Evolutionary conservation across 2,113 vertebrate genomes (phyloP), one percentile per base, ranked within the genome.

Genomic region (Cyphomyrus plagiostoma): DNA sequence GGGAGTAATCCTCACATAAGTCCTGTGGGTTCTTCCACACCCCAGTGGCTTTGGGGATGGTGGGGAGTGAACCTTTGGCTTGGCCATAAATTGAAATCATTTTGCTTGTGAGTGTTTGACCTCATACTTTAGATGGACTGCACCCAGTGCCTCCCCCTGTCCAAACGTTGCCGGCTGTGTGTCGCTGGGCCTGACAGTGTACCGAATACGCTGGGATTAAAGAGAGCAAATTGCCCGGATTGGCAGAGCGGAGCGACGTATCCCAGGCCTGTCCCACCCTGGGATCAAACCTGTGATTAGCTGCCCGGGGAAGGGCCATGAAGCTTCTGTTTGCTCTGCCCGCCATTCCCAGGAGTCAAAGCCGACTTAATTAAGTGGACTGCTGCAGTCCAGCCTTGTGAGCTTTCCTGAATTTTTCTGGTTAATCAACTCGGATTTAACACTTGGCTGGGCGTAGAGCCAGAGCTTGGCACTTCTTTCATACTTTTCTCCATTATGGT

Each of bases 391-490:
- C 93, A 90, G 93, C 94, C 93, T 95, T 88, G 86, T 93, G 91
- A 91, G 92, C 92, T 77, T 88, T 89, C 84, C 62, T 42, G 19
- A 62, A 85, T 93, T 93, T 93, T 93, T 92, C 91, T 92, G 92
- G 94, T 96, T 95, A 96, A 96, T 96, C 95, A 95, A 94, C 92
- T 91, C n/a, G 93, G 95, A 96, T 96, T 96, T 94, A 94, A 93
- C 95, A 94, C 95, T 92, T 92, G 92, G 90, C 90, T 94, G 93
- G 93, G 56, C 93, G 19, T 15, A 1, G 50, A 87, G 49, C 49
- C 85, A 87, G 50, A 87, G n/a, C 85, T 53, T 52, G 85, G 49
- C 49, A 35, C 26, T 87, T 87, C 48, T 87, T 53, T 87, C 85
- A 53, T 35, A 50, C 49, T 52, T 53, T 50, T 87, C 26, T 87